Evolutionary conservation across 2,113 vertebrate genomes (phyloP).

Genomic region (Pygoscelis antarcticus): DNA sequence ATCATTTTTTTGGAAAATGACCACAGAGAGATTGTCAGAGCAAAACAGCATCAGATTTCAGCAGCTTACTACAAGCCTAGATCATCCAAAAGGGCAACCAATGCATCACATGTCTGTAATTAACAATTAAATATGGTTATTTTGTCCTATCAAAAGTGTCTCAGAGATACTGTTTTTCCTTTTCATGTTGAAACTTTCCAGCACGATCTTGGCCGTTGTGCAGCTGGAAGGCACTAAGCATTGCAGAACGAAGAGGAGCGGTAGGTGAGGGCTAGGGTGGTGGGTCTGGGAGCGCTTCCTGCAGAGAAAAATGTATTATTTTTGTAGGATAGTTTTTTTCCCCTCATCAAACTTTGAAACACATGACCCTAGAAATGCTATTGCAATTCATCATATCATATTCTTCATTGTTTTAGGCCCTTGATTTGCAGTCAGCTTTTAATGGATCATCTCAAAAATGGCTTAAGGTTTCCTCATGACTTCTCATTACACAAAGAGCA

Average conservation of each 20-base stretch:
- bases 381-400: not conserved
- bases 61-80: not conserved
- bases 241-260: fast-evolving
- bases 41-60: not conserved
- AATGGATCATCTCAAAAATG: not conserved
- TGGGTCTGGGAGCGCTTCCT: not conserved
- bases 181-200: not conserved
- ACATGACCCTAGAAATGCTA: not conserved
- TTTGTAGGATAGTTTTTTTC: not conserved
- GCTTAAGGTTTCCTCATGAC: not conserved
- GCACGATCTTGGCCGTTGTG: not conserved
- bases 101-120: not conserved
- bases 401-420: not conserved
- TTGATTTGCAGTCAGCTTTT: not conserved
- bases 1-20: not conserved
- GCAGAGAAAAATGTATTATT: not conserved
- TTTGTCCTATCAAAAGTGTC: not conserved
- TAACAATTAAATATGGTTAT: not conserved
- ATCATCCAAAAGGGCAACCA: not conserved
- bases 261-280: not conserved
- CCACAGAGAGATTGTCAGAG: not conserved
- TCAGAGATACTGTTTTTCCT: not conserved
- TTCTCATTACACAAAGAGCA: not conserved
- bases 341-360: no score
- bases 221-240: not conserved